A percentile compares a stretch with the other conserved stretches of the same genome.
Evolutionary conservation across 2,888 invertebrate species (phyloP).

Genomic region (Crepidodera aurea): DNA sequence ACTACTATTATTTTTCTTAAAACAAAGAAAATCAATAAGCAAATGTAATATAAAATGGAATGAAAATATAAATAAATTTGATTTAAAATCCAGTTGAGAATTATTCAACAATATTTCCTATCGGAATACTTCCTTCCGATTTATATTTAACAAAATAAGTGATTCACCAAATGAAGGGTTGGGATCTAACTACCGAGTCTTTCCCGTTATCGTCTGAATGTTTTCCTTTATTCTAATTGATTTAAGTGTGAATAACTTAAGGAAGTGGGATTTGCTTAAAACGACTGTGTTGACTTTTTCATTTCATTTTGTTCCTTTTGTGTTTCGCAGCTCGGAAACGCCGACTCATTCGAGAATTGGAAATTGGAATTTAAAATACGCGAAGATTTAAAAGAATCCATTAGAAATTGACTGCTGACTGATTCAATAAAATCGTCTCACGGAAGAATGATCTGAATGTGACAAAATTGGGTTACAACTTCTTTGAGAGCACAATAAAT

Average conservation of each 20-base stretch:
- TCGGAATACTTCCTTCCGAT: background rate
- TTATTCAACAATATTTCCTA: background rate
- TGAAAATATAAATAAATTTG: too few relatives aligned
- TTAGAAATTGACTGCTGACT: conserved; percentile 15
- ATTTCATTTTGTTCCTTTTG: conserved; percentile 14
- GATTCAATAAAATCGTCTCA: conserved; percentile 10
- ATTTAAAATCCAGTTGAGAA: too few relatives aligned
- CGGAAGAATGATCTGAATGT: conserved; percentile 1
- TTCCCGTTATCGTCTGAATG: conserved; percentile 5
- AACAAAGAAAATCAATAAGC: too few relatives aligned
- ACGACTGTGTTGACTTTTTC: conserved; percentile 27
- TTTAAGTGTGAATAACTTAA: conserved; percentile 20
- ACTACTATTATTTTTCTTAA: too few relatives aligned
- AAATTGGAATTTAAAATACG: conserved; percentile 26
- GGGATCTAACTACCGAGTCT: conserved; percentile 9
- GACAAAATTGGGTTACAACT: background rate
- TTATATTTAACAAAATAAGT: background rate
- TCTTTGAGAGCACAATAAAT: background rate
- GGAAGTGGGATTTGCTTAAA: conserved; percentile 19
- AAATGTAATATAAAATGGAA: too few relatives aligned
- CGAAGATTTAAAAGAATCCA: conserved; percentile 14
- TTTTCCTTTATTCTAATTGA: conserved; percentile 27
- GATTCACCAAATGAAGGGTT: conserved; percentile 8
- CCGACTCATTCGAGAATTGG: conserved; percentile 17
- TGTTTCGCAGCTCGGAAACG: conserved; percentile 6